Evolutionary conservation across 2,113 vertebrate species (phyloP), one percentile per base, ranked within the genome.

Genomic region (Pyrgilauda ruficollis): DNA sequence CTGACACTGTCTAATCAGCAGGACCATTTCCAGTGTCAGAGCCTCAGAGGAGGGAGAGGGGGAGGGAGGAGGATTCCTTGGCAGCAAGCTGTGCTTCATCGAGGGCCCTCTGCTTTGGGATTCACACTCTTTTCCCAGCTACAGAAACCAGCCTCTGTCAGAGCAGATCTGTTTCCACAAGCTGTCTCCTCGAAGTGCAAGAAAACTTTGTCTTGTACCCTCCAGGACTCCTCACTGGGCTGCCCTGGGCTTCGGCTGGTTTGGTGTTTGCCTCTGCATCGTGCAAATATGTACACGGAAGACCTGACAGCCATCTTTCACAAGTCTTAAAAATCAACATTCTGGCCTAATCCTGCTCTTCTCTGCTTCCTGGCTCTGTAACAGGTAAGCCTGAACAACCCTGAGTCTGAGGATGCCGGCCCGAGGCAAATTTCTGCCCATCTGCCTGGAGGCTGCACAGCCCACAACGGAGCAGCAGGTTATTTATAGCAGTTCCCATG

Each of bases 1-100:
- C 83, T 95, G 89, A 91, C 90, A 5, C 82, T 88, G 83, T 70
- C 94, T 96, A 82, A 95, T 88, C 94, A 95, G 93, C 90, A 91
- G 93, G 90, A 94, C 84, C 91, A 66, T 87, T 94, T 87, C 91
- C 96, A 94, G 77, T 87, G 85, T 92, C 93, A 67, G 79, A 43
- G 72, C 62, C 90, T 94, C 5, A 1, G 94, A 89, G 81, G 53
- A 91, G 91, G 73, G 64, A 87, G 89, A 90, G 87, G 81, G 61
- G 69, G 80, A 93, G 72, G 96, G 88, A 94, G 83, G 78, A 94
- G 88, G 75, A 89, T 86, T 93, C 89, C 77, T 86, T 95, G 89
- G 96, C 94, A 94, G 83, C 39, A 47, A 73, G 39, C 83, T 86
- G 50, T 0, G 1, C 44, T 72, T 91, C 31, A 7, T 37, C 2